A percentile compares a stretch with the other conserved stretches of the same genome.
Evolutionary conservation across 2,797 vertebrate genomes (phyloP).

Genomic region (Perodicticus potto): DNA sequence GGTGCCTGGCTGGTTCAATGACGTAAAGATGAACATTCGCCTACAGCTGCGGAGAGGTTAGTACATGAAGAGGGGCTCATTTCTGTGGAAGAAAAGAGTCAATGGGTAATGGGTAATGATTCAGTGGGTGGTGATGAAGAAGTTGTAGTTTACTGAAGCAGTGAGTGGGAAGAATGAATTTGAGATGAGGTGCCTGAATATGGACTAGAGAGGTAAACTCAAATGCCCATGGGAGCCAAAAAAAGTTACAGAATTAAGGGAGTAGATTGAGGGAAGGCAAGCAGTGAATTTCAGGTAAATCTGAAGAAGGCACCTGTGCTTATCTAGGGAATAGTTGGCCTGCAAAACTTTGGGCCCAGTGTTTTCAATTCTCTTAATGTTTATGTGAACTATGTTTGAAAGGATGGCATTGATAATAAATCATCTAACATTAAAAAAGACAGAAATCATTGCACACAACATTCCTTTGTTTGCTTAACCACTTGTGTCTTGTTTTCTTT

Average conservation of each 20-base stretch:
- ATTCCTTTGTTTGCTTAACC: neutral
- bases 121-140: neutral
- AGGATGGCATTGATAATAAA: neutral
- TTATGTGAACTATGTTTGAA: neutral
- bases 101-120: neutral
- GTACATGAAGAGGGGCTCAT: neutral
- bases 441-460: neutral
- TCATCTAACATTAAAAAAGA: neutral
- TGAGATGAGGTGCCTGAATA: neutral
- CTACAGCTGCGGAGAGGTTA: slow-evolving; percentile 84
- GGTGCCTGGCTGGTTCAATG: slow-evolving; percentile 88
- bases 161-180: neutral
- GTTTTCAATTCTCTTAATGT: neutral
- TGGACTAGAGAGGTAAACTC: neutral
- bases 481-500: neutral
- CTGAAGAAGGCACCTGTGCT: neutral
- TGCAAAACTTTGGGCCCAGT: neutral
- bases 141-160: neutral
- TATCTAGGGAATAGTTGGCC: neutral
- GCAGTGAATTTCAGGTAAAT: neutral
- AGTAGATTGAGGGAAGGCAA: neutral
- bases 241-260: neutral
- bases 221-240: neutral
- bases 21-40: slow-evolving; percentile 80
- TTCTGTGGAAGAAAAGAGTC: neutral